Base-by-base conservation (phyloP, 2,888 invertebrate species). In the Xestia c-nigrum region DNA sequence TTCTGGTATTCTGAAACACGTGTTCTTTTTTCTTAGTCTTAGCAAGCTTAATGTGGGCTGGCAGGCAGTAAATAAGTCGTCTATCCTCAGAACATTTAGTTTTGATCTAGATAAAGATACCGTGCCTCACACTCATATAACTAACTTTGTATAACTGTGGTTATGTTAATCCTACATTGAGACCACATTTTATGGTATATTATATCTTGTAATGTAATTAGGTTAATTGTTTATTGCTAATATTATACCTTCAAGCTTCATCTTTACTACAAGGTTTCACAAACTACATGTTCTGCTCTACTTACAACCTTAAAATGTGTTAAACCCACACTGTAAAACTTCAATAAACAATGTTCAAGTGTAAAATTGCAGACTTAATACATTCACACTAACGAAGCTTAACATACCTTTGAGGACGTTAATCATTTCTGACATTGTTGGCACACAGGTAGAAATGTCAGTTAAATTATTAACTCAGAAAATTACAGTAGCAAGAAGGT, bases 221-320 rank as follows among this genome's bases (percentile, higher is more conserved):
- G 88, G 88, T 88, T 86, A 88, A 87, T 75, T 78, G 84, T 88
- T 83, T 83, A 83, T 77, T 78, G 66, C 80, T 74, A 78, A 78
- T 84, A 76, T 72, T 64, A 55, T 63, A 61, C 66, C 43, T 67
- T 63, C 66, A 63, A 70, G 63, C 24, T 74, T 70, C 77, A 81
- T 81, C 74, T 85, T 70, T 81, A 68, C 31, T 57, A 70, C 77
- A 66, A 76, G 76, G 73, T n/a, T 52, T 63, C 43, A 65, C 50
- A 43, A 31, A 80, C 46, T 66, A 73, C 40, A 31, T 21, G 63
- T 47, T 43, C 38, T 72, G 84, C 74, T 80, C 74, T 69, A 82
- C 47, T 79, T 69, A 43, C 43, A 68, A 68, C 19, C 31, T 59
- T 71, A 78, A 61, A 65, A 50, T 76, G 14, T 50, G 19, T 59